These are phyloP conservation scores for Clarias magur DNA, from an alignment of 2,113 vertebrate genomes.

Conservation along the genomic window DNA sequence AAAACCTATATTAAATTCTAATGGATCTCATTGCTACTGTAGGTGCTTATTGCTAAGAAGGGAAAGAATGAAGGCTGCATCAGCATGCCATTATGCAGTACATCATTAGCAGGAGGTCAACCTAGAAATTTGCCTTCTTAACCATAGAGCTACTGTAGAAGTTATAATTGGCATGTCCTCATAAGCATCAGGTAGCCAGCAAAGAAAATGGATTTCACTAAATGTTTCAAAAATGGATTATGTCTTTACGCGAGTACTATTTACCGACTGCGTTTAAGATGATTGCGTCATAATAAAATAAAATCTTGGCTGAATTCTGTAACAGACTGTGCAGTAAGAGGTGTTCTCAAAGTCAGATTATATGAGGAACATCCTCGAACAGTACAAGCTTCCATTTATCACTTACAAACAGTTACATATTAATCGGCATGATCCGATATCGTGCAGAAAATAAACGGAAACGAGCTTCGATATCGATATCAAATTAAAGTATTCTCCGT, in stretches of 20 bases:
- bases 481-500: background rate
- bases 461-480: background rate
- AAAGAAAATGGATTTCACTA: background rate
- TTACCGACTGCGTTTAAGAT: background rate
- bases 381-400: background rate
- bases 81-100: conserved; percentile 14
- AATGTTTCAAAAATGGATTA: background rate
- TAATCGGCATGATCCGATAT: background rate
- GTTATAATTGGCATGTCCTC: background rate
- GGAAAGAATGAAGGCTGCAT: conserved; percentile 17
- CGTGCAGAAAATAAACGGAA: background rate
- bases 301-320: background rate
- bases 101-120: conserved; percentile 9
- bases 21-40: background rate
- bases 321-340: background rate
- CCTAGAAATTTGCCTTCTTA: conserved; percentile 28
- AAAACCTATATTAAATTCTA: background rate
- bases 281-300: background rate
- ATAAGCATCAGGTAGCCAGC: background rate
- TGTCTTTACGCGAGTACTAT: background rate
- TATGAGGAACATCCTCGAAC: background rate
- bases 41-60: background rate
- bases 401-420: background rate
- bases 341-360: background rate
- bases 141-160: background rate